These are phyloP conservation scores for Sebastes nivosus DNA, from an alignment of 2,797 vertebrate genomes.

Conservation along the genomic window DNA sequence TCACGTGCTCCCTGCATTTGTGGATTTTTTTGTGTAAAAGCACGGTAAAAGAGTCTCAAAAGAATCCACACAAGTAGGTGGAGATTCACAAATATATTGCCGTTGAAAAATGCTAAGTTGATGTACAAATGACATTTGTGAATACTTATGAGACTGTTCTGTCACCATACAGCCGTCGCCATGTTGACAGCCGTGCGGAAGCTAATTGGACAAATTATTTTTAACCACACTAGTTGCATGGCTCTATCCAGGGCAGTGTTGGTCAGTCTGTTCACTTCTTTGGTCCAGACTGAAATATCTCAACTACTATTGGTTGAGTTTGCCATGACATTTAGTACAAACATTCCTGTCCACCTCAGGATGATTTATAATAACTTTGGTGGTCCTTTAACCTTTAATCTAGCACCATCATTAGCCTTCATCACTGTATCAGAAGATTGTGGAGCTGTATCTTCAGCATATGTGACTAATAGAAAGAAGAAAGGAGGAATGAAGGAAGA, in stretches of 20 bases:
- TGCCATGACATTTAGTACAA: neutral
- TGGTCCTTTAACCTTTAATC: neutral
- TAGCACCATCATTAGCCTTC: neutral
- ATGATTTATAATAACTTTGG: neutral
- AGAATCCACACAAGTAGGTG: too few species aligned
- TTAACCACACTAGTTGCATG: neutral
- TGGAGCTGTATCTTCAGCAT: neutral
- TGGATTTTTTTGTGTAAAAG: too few species aligned
- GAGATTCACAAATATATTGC: too few species aligned
- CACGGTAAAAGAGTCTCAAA: too few species aligned
- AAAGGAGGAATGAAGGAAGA: neutral
- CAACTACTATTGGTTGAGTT: neutral
- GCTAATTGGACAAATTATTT: neutral
- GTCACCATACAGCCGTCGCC: too few species aligned
- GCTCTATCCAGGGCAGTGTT: rapidly evolving
- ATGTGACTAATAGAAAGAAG: neutral
- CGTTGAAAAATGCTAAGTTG: too few species aligned
- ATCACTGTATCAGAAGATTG: neutral
- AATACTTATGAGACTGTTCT: too few species aligned
- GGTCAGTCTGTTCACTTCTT: neutral
- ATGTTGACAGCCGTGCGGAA: neutral
- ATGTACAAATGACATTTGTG: too few species aligned
- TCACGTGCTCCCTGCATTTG: too few species aligned
- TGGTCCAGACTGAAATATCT: neutral
- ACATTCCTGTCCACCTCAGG: neutral